Evolutionary conservation across 2,888 invertebrate species (phyloP).

Genomic region (Caradrina clavipalpis): DNA sequence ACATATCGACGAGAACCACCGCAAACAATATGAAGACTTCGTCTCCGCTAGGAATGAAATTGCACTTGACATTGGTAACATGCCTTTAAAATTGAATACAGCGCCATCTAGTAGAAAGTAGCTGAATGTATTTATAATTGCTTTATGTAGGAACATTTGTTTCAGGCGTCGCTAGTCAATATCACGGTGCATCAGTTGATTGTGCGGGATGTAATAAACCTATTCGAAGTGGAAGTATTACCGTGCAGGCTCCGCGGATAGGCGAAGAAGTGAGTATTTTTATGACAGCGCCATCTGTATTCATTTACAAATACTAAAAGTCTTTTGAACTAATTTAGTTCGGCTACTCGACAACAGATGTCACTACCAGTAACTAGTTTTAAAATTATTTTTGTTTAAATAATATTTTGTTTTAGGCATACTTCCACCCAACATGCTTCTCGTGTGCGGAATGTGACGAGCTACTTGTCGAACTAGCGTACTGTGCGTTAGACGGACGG

Average conservation of each 20-base stretch:
- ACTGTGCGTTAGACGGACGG: slow-evolving; percentile 97
- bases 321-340: slow-evolving; percentile 10
- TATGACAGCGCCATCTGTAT: slow-evolving; percentile 42
- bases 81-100: slow-evolving; percentile 7
- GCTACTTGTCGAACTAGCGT: slow-evolving; percentile 98
- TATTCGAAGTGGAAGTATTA: slow-evolving; percentile 95
- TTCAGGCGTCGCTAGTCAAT: slow-evolving; percentile 92
- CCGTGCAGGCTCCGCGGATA: slow-evolving; percentile 96
- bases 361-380: slow-evolving; percentile 32
- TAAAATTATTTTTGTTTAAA: background rate
- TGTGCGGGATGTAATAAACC: slow-evolving; percentile 96
- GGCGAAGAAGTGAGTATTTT: slow-evolving; percentile 90
- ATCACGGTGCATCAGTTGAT: slow-evolving; percentile 90
- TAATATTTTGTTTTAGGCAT: slow-evolving; percentile 78
- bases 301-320: rapidly evolving
- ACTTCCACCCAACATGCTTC: slow-evolving; percentile 98
- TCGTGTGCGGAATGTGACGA: slow-evolving; percentile 97
- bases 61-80: slow-evolving; percentile 97
- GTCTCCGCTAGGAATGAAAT: slow-evolving; percentile 98
- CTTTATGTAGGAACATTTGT: slow-evolving; percentile 56
- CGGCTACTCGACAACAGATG: slow-evolving; percentile 69
- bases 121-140: slow-evolving; percentile 50
- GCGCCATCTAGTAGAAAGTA: slow-evolving; percentile 73
- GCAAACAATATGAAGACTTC: slow-evolving; percentile 97
- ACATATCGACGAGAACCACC: slow-evolving; percentile 95